Base-by-base conservation (phyloP, 1,140 invertebrate genomes). In the Calliphora vicina region DNA sequence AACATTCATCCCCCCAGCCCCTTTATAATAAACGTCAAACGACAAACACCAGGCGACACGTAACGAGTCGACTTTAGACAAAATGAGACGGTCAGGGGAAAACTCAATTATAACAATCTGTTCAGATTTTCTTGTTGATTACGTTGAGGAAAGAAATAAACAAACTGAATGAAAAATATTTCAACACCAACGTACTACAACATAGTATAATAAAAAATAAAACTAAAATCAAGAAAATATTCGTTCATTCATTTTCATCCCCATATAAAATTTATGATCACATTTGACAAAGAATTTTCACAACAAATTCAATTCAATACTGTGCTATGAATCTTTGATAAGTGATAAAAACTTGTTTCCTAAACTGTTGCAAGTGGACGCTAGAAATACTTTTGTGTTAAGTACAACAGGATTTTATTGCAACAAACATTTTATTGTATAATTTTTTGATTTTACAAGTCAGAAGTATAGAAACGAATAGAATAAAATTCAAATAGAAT, bases 31-130 rank as follows among this genome's bases (percentile, higher is more conserved):
- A n/a, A n/a, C n/a, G 35, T 5, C 45, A 57, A 17, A 57, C 50
- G n/a, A n/a, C 50, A 17, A 61, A 61, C 50, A n/a, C n/a, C n/a
- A 57, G 50, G 17, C 35, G 80, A 72, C 12, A 29, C 12, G 26
- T 23, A 42, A 73, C 9, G 26, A 76, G 71, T 81, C 42, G 81
- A 29, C 43, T 80, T 61, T 71, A 81, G 57, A 71, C 80, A 43
- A 80, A 84, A 84, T 67, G 80, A 74, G 83, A 25, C 80, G 83
- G 80, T 76, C 83, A 86, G 86, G 85, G 35, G 85, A 84, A 84
- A 89, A 88, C 87, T 89, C 88, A 88, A 89, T 89, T 89, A 89
- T 89, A 87, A 88, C 88, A 89, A 89, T 89, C 89, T 89, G 88
- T 88, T 88, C 85, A 84, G 86, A 89, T 89, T 89, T 89, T 6